phyloP scores from a whole-genome alignment of 2,888 invertebrate species.

The Drosophila algonquin region DNA sequence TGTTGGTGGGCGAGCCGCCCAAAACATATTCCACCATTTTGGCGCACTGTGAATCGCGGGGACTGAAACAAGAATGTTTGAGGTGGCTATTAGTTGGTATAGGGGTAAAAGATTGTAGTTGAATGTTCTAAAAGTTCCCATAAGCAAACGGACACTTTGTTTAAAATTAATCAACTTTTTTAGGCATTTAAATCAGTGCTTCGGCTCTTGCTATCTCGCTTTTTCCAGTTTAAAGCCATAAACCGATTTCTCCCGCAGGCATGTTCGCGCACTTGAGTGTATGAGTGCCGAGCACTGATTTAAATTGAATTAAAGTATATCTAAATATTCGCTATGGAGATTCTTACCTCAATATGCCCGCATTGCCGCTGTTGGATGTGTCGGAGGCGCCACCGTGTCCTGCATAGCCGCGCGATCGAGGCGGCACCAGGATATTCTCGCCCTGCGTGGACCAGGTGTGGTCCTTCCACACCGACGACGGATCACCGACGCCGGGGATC shows the following conservation, averaged over 20 bases:
- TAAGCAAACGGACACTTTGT: too few relatives aligned
- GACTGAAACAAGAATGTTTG: constrained; percentile 85
- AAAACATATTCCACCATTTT: constrained; percentile 99
- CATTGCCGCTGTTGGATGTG: constrained; percentile 85
- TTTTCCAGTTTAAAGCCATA: too few relatives aligned
- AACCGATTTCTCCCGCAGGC: too few relatives aligned
- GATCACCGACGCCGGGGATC: constrained; percentile 86
- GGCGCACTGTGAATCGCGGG: constrained; percentile 94
- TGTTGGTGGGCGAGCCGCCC: constrained; percentile 94
- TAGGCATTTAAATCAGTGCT: too few relatives aligned
- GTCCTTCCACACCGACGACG: constrained; percentile 95
- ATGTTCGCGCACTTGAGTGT: too few relatives aligned
- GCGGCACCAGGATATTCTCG: constrained; percentile 91
- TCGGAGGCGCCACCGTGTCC: constrained; percentile 85
- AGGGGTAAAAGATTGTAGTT: too few relatives aligned
- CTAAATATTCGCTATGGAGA: neutral
- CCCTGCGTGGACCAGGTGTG: constrained; percentile 97
- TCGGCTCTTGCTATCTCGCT: too few relatives aligned
- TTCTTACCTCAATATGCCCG: constrained; percentile 83
- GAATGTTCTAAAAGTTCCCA: too few relatives aligned
- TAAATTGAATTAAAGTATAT: too few relatives aligned
- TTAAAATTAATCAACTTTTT: too few relatives aligned
- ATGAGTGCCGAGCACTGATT: too few relatives aligned
- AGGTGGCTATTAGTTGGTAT: neutral
- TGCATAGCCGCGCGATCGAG: constrained; percentile 88